Base-by-base conservation (phyloP, 2,888 invertebrate genomes). In the Habroteleia sp. region DNA sequence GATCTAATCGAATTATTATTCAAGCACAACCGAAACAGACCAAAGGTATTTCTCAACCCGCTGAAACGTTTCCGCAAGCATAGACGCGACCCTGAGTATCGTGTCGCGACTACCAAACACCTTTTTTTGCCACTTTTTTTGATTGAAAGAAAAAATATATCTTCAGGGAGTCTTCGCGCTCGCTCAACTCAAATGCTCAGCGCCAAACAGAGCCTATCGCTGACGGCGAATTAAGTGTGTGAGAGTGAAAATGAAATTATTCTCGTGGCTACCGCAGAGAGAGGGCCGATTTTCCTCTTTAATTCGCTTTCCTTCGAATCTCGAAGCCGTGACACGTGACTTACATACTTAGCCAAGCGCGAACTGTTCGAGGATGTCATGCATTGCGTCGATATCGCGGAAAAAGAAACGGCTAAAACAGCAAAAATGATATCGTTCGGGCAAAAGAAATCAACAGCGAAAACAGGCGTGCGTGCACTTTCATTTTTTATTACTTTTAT, bases 251-350 rank as follows among this genome's bases (percentile, higher is more conserved):
- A 73, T 54, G 60, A 73, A 72, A 73, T 62, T 17, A 46, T 52
- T 60, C 31, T 50, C 46, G 56, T 48, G 31, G 8, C 16, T 7
- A 11, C 13, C 23, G 16, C 37, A 33, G 50, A 44, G 65, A 44
- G 56, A 50, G 44, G 63, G 54, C 44, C 44, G 56, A 71, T 74
- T 74, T 76, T 76, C 74, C 74, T 69, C 65, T 60, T 69, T 76
- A 68, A 73, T 71, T 77, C 72, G 72, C 74, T 74, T 77, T 77
- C 74, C 74, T 72, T 56, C 62, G 58, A 60, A 39, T 66, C 56
- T 62, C 74, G 44, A 7, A 69, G 68, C 77, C 77, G 77, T 72
- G 77, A 75, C 77, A 77, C 68, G 65, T 73, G 77, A 65, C 74
- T 74, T 72, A 77, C 72, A 75, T 77, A 73, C 42, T 48, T 60